Evolutionary conservation across 2,113 vertebrate genomes (phyloP), one percentile per base, ranked within the genome.

Genomic region (Phalacrocorax pelagicus): DNA sequence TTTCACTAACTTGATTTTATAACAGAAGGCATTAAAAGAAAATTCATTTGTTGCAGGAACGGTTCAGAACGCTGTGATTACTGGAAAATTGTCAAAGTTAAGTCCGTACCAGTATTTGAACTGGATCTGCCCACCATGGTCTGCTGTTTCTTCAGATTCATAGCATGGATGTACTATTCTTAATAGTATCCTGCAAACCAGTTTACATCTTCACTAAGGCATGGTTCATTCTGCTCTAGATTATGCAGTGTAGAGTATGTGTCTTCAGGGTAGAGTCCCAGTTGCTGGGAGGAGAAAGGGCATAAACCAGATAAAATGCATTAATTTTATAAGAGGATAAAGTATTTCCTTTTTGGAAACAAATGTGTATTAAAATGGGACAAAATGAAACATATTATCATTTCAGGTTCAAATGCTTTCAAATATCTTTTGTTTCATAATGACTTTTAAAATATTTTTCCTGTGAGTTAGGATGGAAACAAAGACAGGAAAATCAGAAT

Each of bases 401-500:
- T 85, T 93, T 92, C 57, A 63, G 38, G 26, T 38, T 92, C 17
- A 84, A 93, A 82, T 27, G 12, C 20, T 79, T 85, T 94, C 52
- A 93, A 32, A 87, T 38, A 71, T 87, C 34, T 91, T 94, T 88
- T 94, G 42, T 87, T 93, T 87, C 9, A 4, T 78, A 78, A 81
- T 70, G 21, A 70, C 86, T 93, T 92, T 77, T 42, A 58, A 88
- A 92, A 59, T 75, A 78, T 79, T 89, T 96, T 94, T 92, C 81
- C 84, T 90, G 51, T 87, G 69, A 85, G 52, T 75, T 82, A 57
- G 30, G 26, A 72, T 81, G 40, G 66, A 92, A 96, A 96, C 89
- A 96, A 94, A 95, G 77, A 44, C 93, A 97, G 89, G 91, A 97
- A 97, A 87, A 92, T 95, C 84, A 82, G n/a, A 94, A 94, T 63